Evolutionary conservation across 2,797 vertebrate species (phyloP).

Genomic region (Acanthurus leucopareius): DNA sequence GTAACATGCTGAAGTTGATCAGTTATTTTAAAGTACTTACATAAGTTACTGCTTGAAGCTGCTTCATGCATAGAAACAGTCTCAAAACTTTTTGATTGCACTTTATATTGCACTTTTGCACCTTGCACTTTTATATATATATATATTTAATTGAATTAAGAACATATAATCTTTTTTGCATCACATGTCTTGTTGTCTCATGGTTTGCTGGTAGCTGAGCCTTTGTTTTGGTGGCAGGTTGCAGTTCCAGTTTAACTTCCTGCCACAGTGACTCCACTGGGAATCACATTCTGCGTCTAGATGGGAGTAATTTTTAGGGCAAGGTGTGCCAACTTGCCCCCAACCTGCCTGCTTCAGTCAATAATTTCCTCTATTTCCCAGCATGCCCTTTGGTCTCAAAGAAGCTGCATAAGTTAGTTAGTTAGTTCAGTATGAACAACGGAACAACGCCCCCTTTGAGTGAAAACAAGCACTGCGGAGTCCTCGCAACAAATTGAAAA

Average conservation of each 20-base stretch:
- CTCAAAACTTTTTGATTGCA: no score
- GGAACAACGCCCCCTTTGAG: no score
- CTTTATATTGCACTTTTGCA: no score
- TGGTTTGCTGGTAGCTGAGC: background rate
- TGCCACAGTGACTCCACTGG: background rate
- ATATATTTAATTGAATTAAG: no score
- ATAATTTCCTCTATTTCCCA: conserved; percentile 31
- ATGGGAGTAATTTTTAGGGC: background rate
- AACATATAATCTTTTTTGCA: background rate
- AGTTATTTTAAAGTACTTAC: no score
- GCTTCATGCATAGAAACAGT: no score
- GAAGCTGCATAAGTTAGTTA: background rate
- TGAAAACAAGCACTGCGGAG: no score
- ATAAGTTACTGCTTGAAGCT: no score
- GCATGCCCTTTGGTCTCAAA: conserved; percentile 12
- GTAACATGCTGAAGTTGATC: no score
- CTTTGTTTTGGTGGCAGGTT: background rate
- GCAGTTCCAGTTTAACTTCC: background rate
- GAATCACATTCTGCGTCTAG: background rate
- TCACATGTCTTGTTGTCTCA: background rate
- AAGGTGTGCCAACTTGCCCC: background rate
- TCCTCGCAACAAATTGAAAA: no score
- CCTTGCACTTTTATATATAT: no score
- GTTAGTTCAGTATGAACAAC: background rate
- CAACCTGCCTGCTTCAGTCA: conserved; percentile 11